phyloP scores from a whole-genome alignment of 2,113 vertebrate species.

The Aegithalos caudatus region DNA sequence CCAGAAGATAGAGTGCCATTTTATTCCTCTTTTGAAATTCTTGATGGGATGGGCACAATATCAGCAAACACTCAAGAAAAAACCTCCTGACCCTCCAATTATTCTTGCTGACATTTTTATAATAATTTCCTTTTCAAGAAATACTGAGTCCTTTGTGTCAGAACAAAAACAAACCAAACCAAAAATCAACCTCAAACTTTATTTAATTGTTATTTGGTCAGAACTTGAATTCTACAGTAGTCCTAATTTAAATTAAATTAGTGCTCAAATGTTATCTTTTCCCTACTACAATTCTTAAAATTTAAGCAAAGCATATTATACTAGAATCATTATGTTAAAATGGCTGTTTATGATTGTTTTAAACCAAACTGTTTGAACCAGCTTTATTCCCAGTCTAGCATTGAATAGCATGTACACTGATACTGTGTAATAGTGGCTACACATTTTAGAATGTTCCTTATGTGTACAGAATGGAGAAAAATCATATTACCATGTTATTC shows the following conservation, averaged over 20 bases:
- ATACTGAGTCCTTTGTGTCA: not conserved
- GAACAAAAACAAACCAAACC: not conserved
- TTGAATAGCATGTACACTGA: not conserved
- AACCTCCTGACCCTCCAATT: conserved; percentile 24
- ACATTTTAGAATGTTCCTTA: conserved; percentile 16
- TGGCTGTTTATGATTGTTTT: not conserved
- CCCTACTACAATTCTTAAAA: conserved; percentile 20
- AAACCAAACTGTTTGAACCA: conserved; percentile 2
- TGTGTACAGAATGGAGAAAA: not conserved
- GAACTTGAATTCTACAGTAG: not conserved
- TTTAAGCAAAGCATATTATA: not conserved
- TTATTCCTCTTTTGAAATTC: conserved; percentile 58
- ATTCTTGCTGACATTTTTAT: conserved; percentile 41
- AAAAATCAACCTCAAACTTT: not conserved
- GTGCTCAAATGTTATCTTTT: not conserved
- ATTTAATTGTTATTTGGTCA: not conserved
- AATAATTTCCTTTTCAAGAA: conserved; percentile 19
- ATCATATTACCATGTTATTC: conserved; percentile 2
- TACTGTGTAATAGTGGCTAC: not conserved
- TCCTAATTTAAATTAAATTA: not conserved
- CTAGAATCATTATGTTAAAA: not conserved
- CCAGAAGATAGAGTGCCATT: conserved; percentile 57
- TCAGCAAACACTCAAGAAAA: conserved; percentile 40
- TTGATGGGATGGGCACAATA: conserved; percentile 40
- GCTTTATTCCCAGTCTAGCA: conserved; percentile 6